phyloP scores from a whole-genome alignment of 2,113 vertebrate genomes.

The Rhinolophus ferrumequinum region DNA sequence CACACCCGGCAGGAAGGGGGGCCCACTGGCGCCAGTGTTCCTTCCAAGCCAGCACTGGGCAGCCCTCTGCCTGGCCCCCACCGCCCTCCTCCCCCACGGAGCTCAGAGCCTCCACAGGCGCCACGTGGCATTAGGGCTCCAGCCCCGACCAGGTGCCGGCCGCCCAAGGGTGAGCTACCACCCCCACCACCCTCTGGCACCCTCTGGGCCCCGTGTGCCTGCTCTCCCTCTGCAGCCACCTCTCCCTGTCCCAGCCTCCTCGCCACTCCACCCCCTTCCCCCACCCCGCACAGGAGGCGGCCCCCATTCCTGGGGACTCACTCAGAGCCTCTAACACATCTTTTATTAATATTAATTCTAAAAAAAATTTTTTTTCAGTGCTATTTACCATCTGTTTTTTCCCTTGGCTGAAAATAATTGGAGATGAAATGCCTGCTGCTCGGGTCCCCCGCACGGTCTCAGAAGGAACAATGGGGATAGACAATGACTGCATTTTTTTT shows the following conservation, averaged over 20 bases:
- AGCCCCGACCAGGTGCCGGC: background rate
- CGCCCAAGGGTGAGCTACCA: background rate
- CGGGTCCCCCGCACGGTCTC: slow-evolving; percentile 35
- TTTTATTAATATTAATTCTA: slow-evolving; percentile 74
- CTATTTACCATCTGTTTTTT: slow-evolving; percentile 77
- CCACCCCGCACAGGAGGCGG: background rate
- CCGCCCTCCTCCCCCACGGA: background rate
- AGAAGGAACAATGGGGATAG: slow-evolving; percentile 72
- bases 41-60: background rate
- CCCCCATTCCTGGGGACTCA: background rate
- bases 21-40: slow-evolving; percentile 35
- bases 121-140: background rate
- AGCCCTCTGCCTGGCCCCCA: background rate
- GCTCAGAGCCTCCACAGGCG: background rate
- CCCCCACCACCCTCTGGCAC: background rate
- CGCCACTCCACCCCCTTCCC: background rate
- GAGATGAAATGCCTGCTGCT: slow-evolving; percentile 73
- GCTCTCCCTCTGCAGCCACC: background rate
- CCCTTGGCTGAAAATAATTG: slow-evolving; percentile 73
- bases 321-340: slow-evolving; percentile 42
- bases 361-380: slow-evolving; percentile 48
- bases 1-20: slow-evolving; percentile 46
- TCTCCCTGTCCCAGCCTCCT: rapidly evolving
- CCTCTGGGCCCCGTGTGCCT: background rate
- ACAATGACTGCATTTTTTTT: slow-evolving; percentile 25